Evolutionary conservation across 2,888 invertebrate species (phyloP).

Genomic region (Caenorhabditis virilis): DNA sequence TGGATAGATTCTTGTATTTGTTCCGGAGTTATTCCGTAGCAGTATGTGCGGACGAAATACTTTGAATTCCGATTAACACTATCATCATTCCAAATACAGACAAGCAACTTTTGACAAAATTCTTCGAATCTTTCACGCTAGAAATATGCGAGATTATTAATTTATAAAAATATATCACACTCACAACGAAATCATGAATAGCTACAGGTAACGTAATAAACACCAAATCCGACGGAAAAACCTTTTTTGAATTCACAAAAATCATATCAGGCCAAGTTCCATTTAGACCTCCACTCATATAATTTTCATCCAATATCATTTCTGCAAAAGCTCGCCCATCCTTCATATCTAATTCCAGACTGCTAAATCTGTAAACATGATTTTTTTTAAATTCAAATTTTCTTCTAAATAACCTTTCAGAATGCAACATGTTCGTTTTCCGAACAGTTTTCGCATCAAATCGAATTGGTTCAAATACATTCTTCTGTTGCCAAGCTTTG

Average conservation of each 20-base stretch:
- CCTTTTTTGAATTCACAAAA: background rate
- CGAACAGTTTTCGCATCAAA: background rate
- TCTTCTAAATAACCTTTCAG: background rate
- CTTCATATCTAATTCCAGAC: background rate
- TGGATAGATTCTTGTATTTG: too few relatives aligned
- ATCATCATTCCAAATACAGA: constrained; percentile 2
- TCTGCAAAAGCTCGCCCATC: background rate
- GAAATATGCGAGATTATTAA: too few relatives aligned
- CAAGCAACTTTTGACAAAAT: constrained; percentile 1
- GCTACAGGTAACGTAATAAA: background rate
- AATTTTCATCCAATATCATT: background rate
- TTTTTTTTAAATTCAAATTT: too few relatives aligned
- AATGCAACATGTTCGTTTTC: background rate
- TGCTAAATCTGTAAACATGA: too few relatives aligned
- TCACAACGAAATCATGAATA: background rate
- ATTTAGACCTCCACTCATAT: background rate
- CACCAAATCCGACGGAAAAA: background rate
- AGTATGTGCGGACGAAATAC: constrained; percentile 2
- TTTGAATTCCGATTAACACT: background rate
- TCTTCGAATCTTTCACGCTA: constrained; percentile 1
- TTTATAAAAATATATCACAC: too few relatives aligned
- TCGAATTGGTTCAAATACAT: background rate
- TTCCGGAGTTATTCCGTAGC: background rate
- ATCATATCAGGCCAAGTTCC: too few relatives aligned
- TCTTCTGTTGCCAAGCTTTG: background rate